phyloP scores from a whole-genome alignment of 2,797 vertebrate species.

The Enteromius fasciolatus region DNA sequence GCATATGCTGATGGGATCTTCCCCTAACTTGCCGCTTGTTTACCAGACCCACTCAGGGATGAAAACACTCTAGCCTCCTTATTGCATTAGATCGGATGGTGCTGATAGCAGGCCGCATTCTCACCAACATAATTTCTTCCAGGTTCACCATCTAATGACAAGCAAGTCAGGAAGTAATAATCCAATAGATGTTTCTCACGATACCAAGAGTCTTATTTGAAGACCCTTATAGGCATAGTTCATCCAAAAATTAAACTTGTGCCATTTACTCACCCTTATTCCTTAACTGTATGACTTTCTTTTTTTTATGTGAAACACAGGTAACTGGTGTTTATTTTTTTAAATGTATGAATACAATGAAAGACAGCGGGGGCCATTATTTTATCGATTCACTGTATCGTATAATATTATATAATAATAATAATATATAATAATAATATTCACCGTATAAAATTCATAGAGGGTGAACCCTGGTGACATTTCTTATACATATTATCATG shows the following conservation, averaged over 20 bases:
- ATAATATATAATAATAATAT: no score
- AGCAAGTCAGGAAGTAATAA: constrained; percentile 62
- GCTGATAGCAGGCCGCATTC: constrained; percentile 49
- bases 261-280: not conserved
- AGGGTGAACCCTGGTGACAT: not conserved
- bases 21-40: constrained; percentile 58
- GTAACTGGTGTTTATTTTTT: not conserved
- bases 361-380: not conserved
- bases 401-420: no score
- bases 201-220: constrained; percentile 63
- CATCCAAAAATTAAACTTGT: no score
- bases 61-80: constrained; percentile 61
- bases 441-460: no score
- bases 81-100: constrained; percentile 71
- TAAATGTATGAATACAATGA: not conserved
- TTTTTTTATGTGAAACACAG: not conserved
- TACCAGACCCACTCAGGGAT: constrained; percentile 62
- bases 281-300: not conserved
- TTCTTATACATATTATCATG: not conserved
- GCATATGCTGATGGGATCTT: constrained; percentile 61
- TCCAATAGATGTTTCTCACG: constrained; percentile 61
- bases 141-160: constrained; percentile 61
- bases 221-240: constrained; percentile 43
- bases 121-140: constrained; percentile 68
- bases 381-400: not conserved